These are phyloP conservation scores for Xestia sexstrigata DNA, from an alignment of 2,888 invertebrate species.

Conservation along the genomic window DNA sequence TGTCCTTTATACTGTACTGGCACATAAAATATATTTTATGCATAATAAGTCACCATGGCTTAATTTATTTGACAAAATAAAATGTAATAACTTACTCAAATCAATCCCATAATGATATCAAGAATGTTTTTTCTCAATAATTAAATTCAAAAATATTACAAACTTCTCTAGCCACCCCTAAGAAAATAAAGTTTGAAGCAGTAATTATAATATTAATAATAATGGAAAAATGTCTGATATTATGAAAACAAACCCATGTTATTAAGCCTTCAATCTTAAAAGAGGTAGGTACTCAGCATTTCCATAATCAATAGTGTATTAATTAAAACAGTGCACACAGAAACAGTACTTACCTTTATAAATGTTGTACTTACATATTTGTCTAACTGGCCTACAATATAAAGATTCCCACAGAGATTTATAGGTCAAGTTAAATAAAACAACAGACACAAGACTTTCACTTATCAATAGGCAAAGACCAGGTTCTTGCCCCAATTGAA, in stretches of 20 bases:
- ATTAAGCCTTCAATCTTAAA: background rate
- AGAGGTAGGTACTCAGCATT: background rate
- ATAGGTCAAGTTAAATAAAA: background rate
- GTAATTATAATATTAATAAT: background rate
- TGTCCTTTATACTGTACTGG: too few species aligned
- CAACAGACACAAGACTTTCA: too few species aligned
- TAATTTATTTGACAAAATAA: too few species aligned
- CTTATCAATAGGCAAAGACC: background rate
- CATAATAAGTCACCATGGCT: background rate
- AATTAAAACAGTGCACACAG: background rate
- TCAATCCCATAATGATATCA: background rate
- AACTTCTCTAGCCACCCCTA: background rate
- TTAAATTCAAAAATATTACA: background rate
- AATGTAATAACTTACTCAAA: too few species aligned
- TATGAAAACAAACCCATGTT: background rate
- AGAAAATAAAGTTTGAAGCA: background rate
- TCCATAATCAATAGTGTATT: background rate
- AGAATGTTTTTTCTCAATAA: background rate
- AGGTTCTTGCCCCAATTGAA: background rate
- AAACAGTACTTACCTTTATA: background rate
- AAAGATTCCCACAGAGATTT: background rate
- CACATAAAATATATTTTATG: too few species aligned
- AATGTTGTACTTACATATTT: background rate
- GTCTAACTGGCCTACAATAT: background rate
- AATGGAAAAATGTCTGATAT: background rate